These are phyloP conservation scores for Scaptomyza montana DNA, from an alignment of 1,140 invertebrate species.

Conservation along the genomic window DNA sequence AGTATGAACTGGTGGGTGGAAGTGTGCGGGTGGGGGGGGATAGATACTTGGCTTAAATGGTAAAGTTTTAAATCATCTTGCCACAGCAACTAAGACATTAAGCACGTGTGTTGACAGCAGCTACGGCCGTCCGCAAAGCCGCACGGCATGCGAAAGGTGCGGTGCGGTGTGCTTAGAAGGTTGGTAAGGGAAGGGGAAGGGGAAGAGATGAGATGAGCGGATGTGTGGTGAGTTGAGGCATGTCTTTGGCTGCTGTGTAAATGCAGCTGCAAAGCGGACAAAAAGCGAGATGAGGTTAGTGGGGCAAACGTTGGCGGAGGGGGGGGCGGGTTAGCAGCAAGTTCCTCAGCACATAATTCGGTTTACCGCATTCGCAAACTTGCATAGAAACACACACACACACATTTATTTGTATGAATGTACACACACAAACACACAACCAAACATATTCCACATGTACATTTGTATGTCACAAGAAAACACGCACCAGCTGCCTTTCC, in stretches of 20 bases:
- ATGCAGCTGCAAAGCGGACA: slow-evolving; percentile 58
- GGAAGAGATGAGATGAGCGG: too few species aligned
- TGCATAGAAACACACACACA: slow-evolving; percentile 15
- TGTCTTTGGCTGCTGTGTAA: slow-evolving; percentile 35
- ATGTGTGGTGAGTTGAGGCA: background rate
- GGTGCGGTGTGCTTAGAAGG: too few species aligned
- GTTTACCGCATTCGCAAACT: slow-evolving; percentile 70
- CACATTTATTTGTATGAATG: background rate
- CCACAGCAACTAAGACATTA: slow-evolving; percentile 52
- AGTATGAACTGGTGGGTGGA: background rate
- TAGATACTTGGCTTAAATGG: background rate
- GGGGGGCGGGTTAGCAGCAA: slow-evolving; percentile 17
- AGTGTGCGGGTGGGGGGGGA: too few species aligned
- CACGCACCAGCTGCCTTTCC: slow-evolving; percentile 40
- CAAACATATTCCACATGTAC: background rate
- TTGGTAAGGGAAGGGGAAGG: background rate
- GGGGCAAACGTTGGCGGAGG: too few species aligned
- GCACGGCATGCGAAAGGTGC: slow-evolving; percentile 14
- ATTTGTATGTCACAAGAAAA: slow-evolving; percentile 39
- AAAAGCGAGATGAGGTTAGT: background rate
- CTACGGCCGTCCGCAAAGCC: slow-evolving; percentile 15
- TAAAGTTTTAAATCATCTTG: slow-evolving; percentile 62
- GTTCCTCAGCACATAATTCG: slow-evolving; percentile 73
- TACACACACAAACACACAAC: background rate
- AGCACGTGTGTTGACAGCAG: slow-evolving; percentile 49